Conservation (phyloP, 2,888 invertebrate genomes). For the Temnothorax unifasciatus region DNA sequence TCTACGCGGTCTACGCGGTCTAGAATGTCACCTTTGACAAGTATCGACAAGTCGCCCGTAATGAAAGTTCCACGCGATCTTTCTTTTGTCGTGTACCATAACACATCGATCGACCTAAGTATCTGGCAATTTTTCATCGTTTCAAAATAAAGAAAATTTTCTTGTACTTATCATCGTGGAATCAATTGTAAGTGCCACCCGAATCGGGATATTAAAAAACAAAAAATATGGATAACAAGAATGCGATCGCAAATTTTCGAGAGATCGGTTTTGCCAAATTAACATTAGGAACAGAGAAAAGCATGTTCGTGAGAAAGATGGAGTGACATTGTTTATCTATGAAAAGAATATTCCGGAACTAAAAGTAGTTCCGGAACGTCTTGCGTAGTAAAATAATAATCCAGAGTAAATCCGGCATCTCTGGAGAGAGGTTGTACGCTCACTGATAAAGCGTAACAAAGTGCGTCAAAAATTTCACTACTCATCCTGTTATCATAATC, state of each 20-base stretch:
- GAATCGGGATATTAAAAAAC: neutral
- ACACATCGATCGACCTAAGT: neutral
- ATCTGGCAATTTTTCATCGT: neutral
- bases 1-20: neutral
- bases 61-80: neutral
- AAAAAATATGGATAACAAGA: constrained; percentile 45
- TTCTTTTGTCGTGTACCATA: neutral
- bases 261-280: neutral
- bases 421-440: neutral
- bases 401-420: neutral
- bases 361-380: neutral
- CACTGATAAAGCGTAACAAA: neutral
- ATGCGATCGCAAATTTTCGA: neutral
- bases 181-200: neutral
- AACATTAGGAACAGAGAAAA: constrained; percentile 1
- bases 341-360: constrained; percentile 16
- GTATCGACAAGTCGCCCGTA: neutral
- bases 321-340: constrained; percentile 65
- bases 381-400: constrained; percentile 16
- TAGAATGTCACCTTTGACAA: constrained; percentile 11
- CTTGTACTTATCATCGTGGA: neutral
- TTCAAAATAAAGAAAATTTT: neutral
- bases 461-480: neutral
- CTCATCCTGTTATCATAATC: neutral
- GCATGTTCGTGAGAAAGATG: neutral